Conservation (phyloP, 1,140 invertebrate genomes). For the Magallana angulata region DNA sequence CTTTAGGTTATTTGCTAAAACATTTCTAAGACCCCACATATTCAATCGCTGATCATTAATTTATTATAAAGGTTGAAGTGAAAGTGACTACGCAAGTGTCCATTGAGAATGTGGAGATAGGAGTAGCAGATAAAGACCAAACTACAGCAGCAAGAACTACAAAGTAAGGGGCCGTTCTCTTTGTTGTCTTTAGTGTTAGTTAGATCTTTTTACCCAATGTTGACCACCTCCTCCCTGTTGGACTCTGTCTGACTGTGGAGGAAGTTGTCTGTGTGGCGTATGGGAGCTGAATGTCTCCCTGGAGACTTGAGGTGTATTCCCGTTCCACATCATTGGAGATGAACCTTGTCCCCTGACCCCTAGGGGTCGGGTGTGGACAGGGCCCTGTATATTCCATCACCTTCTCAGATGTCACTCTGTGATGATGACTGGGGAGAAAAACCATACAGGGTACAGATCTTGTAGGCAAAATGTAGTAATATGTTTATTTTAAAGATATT, state of each 20-base stretch:
- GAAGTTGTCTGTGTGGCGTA: slow-evolving; percentile 49
- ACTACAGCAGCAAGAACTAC: slow-evolving; percentile 83
- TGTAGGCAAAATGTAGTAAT: not conserved
- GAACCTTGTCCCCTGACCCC: slow-evolving; percentile 50
- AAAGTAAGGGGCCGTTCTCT: slow-evolving; percentile 80
- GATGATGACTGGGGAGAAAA: slow-evolving; percentile 53
- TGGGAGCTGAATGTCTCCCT: slow-evolving; percentile 55
- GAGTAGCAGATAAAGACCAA: slow-evolving; percentile 92
- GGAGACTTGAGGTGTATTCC: slow-evolving; percentile 56
- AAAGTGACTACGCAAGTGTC: slow-evolving; percentile 82
- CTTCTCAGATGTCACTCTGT: slow-evolving; percentile 54
- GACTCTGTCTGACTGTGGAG: slow-evolving; percentile 24
- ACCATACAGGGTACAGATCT: slow-evolving; percentile 56
- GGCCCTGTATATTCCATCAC: slow-evolving; percentile 59
- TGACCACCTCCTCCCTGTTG: not conserved
- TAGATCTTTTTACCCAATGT: not conserved
- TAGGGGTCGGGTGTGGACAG: slow-evolving; percentile 49
- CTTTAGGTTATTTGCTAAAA: not conserved
- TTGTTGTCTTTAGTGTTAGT: not conserved
- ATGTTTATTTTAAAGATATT: too few relatives aligned
- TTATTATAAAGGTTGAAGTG: slow-evolving; percentile 71
- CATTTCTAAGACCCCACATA: not conserved
- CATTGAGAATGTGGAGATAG: slow-evolving; percentile 90
- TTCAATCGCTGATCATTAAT: not conserved
- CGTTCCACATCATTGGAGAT: slow-evolving; percentile 54